Evolutionary conservation across 2,113 vertebrate species (phyloP), one percentile per base, ranked within the genome.

Genomic region (Oryzias javanicus): DNA sequence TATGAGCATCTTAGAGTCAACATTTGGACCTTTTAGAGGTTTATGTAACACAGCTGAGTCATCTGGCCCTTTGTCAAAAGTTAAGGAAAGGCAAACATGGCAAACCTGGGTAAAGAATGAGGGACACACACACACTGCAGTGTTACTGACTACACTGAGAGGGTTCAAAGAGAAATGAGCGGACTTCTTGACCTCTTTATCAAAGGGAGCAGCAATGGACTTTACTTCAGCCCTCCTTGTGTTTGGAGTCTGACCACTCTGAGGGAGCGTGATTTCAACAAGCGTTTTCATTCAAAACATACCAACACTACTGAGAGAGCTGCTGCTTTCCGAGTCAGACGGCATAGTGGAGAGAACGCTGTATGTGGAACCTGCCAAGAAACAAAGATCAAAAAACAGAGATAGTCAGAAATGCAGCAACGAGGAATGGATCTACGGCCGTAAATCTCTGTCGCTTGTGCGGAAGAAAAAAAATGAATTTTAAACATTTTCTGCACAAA

Each of bases 321-420:
- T 96, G 91, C 97, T 99, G 92, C 97, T 99, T 90, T 98, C 97
- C 0, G 97, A 99, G 90, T 99, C 97, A 2, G 97, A 99, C 24
- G 97, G 97, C 97, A 99, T 99, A 75, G 95, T 98, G 80, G 97
- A 98, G 87, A 99, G 89, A 59, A 99, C 95, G 16, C 97, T 99
- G 92, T 98, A 98, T 0, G 96, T 98, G 58, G 97, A 99, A 25
- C 97, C 97, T 99, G 87, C 17, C 55, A 46, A 51, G 20, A 27
- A 12, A 24, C 49, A 49, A 49, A 16, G 22, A 50, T 8, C 17
- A 53, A 40, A 50, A 77, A 85, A 70, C 52, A 25, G 20, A 67
- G 12, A n/a, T 40, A 49, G 42, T 79, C 29, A 68, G 64, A 73
- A 16, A 42, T n/a, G 22, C 57, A 67, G 60, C 52, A 14, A 17